Evolutionary conservation across 2,797 vertebrate species (phyloP).

Genomic region (Pseudomugil tenellus): DNA sequence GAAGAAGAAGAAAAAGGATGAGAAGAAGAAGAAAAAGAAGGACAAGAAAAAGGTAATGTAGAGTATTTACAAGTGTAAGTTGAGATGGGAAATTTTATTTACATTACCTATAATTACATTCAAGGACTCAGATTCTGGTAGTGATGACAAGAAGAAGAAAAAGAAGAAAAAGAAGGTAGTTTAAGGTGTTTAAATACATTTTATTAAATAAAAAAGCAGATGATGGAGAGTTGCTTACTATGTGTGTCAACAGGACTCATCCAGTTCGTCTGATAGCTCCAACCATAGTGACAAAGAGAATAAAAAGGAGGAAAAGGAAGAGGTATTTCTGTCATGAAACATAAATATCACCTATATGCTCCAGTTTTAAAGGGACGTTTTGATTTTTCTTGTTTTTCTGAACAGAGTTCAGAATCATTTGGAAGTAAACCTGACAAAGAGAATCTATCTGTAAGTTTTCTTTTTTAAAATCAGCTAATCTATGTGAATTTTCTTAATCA

Average conservation of each 20-base stretch:
- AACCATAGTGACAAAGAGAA: conserved; percentile 55
- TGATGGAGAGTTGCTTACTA: conserved; percentile 5
- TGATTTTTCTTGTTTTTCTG: neutral
- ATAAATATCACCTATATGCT: neutral
- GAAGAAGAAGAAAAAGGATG: conserved; percentile 54
- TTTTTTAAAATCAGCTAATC: neutral
- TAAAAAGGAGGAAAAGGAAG: conserved; percentile 46
- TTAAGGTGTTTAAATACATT: neutral
- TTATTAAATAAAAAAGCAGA: neutral
- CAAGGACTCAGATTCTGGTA: conserved; percentile 61
- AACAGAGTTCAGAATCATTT: conserved; percentile 26
- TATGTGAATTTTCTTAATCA: neutral
- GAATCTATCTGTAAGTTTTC: conserved; percentile 32
- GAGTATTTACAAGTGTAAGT: conserved; percentile 12
- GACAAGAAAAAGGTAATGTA: conserved; percentile 41
- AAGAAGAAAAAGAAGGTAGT: conserved; percentile 64
- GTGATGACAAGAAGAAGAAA: conserved; percentile 59
- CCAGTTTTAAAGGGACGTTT: neutral
- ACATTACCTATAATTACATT: neutral
- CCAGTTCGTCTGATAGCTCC: conserved; percentile 18
- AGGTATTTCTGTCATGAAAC: conserved; percentile 23
- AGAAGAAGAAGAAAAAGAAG: conserved; percentile 44
- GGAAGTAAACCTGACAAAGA: conserved; percentile 45
- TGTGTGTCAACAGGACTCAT: conserved; percentile 51
- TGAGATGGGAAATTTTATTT: too few relatives aligned